These are phyloP conservation scores for Hippocampus abdominalis DNA, from an alignment of 2,113 vertebrate genomes.

Conservation along the genomic window DNA sequence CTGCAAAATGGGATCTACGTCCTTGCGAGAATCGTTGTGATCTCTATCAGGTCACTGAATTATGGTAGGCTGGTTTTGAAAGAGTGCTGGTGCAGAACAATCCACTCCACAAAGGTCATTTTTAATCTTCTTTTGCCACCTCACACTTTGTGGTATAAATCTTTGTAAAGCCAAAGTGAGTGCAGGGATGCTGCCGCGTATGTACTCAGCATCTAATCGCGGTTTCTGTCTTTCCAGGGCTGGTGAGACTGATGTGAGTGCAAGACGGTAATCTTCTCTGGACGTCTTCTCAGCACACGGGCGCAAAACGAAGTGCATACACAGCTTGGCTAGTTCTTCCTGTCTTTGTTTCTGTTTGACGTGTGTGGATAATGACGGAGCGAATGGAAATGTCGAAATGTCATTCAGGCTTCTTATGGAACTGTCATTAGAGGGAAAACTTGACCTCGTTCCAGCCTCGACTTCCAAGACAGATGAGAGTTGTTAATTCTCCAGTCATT, in stretches of 20 bases:
- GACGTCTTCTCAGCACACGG: not conserved
- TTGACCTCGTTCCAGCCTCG: not conserved
- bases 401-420: not conserved
- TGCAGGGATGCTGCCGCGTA: not conserved
- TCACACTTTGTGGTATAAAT: conserved; percentile 1
- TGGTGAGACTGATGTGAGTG: conserved; percentile 17
- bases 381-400: conserved; percentile 6
- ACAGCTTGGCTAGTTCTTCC: not conserved
- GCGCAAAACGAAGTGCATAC: not conserved
- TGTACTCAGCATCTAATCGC: not conserved
- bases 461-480: conserved; percentile 15
- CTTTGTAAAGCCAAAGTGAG: not conserved
- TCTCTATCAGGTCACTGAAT: not conserved
- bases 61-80: not conserved
- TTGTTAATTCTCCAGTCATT: conserved; percentile 16
- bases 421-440: not conserved
- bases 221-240: not conserved
- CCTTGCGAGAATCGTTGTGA: conserved; percentile 1
- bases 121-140: not conserved
- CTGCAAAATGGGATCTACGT: conserved; percentile 1
- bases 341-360: not conserved
- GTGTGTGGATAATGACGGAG: conserved; percentile 4
- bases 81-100: not conserved
- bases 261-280: not conserved
- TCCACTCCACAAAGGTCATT: not conserved